A percentile compares a stretch with the other conserved stretches of the same genome.
Conservation (phyloP, 2,113 vertebrate species). For the Brachyistius frenatus region DNA sequence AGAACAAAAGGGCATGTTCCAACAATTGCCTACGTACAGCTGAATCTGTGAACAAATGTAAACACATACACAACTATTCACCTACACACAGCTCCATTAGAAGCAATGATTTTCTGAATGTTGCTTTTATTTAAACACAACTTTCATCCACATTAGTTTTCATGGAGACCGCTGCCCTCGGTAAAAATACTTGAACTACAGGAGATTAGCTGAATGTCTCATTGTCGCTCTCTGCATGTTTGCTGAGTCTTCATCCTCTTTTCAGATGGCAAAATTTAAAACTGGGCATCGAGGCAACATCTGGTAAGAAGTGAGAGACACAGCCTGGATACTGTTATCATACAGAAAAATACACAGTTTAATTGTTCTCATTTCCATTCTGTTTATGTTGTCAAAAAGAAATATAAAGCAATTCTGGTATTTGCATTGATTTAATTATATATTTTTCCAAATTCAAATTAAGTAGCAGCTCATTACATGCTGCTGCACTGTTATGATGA, state of each 20-base stretch:
- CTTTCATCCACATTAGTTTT: no score
- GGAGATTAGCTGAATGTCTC: neutral
- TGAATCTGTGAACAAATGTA: neutral
- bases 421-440: neutral
- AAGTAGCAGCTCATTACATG: neutral
- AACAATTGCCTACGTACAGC: neutral
- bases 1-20: neutral
- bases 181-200: neutral
- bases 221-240: neutral
- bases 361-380: neutral
- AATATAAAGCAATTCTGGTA: neutral
- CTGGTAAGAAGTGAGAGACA: neutral
- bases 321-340: neutral
- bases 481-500: neutral
- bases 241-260: neutral
- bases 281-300: neutral
- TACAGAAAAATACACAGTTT: neutral
- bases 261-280: neutral
- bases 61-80: neutral
- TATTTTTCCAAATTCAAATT: slow-evolving; percentile 4
- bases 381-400: neutral
- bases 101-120: no score
- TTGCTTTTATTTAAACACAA: no score
- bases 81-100: neutral
- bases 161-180: neutral